Base-by-base conservation (phyloP, 2,797 vertebrate genomes). In the Staurois parvus region DNA sequence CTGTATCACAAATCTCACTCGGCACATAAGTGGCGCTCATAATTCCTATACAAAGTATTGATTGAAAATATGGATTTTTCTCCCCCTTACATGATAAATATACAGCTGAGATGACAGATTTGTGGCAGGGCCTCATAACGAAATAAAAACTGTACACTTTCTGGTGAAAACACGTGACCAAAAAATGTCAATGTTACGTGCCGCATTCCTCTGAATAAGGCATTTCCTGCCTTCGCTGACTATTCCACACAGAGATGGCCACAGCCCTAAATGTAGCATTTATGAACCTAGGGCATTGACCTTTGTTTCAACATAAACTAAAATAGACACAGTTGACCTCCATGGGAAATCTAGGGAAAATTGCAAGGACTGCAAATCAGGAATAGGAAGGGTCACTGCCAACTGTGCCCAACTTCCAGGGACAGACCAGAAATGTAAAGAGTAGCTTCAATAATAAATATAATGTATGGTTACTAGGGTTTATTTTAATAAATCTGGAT, bases 231-330 rank as follows among this genome's bases (percentile, higher is more conserved):
- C 66, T 72, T 42, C 40, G 59, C 37, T 84, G 73, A 78, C 40
- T 62, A 77, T 62, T 42, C 67, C 67, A 59, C 19, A 52, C 66
- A 72, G 19, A 45, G 40, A 62, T 42, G 75, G 75, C 74, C 34
- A 66, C 62, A 70, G 67, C 40, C 13, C 37, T 85, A 45, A 45
- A 80, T 26, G 30, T 42, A 70, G 68, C 70, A 69, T 69, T 85
- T 75, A 81, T 85, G 72, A 85, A 76, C 77, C 70, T 29, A 42
- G 77, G 70, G 42, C 78, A 81, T 1, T 42, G 78, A 85, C 78
- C 84, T 85, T 73, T 40, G 28, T 34, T 59, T 69, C 64, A 56
- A 13, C 40, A 81, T 52, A 48, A 72, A 76, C 48, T 42, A 69
- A 76, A 76, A 45, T 73, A 62, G 32, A 21, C 24, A 56, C 66